Conservation (phyloP, 2,888 invertebrate genomes). For the Conomelus anceps region DNA sequence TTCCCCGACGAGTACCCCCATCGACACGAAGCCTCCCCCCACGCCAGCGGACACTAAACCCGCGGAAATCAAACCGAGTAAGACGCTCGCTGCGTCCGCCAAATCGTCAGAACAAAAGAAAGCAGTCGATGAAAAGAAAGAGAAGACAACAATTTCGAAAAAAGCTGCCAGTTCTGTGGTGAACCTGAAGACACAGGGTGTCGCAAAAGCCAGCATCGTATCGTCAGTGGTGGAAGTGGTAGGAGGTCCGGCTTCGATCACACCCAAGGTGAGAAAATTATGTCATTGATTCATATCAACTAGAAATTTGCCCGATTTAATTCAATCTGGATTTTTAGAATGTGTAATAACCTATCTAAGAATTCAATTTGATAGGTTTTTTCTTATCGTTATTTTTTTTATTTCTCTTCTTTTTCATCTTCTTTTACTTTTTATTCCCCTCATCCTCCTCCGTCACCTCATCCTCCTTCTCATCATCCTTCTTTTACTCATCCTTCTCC, state of each 20-base stretch:
- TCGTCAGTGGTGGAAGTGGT: conserved; percentile 30
- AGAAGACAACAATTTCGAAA: conserved; percentile 17
- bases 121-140: conserved; percentile 22
- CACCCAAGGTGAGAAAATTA: neutral
- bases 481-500: too few species aligned
- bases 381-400: too few species aligned
- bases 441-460: too few species aligned
- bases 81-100: conserved; percentile 39
- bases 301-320: too few species aligned
- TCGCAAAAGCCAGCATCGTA: conserved; percentile 8
- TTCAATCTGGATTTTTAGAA: too few species aligned
- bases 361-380: too few species aligned
- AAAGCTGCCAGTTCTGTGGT: conserved; percentile 16
- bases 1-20: conserved; percentile 15
- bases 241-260: conserved; percentile 13
- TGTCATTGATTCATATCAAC: neutral
- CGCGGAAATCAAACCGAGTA: conserved; percentile 44
- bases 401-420: too few species aligned
- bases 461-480: too few species aligned
- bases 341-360: too few species aligned
- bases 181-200: conserved; percentile 2
- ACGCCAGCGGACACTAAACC: conserved; percentile 32
- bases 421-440: too few species aligned
- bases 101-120: conserved; percentile 40
- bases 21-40: conserved; percentile 26